A percentile compares a stretch with the other conserved stretches of the same genome.
Evolutionary conservation across 2,113 vertebrate genomes (phyloP).

Genomic region (Actinemys pallida): DNA sequence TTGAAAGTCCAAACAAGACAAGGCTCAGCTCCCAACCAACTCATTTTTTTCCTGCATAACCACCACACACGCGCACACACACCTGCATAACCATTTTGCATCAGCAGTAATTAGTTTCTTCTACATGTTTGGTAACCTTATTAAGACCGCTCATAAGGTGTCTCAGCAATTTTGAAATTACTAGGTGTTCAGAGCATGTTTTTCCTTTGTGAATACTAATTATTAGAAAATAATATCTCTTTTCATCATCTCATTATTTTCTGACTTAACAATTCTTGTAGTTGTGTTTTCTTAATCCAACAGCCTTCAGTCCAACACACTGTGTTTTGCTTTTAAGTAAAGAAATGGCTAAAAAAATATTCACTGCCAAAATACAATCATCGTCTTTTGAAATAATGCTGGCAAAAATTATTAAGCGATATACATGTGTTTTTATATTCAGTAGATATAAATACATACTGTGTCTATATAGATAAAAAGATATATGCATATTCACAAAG

Average conservation of each 20-base stretch:
- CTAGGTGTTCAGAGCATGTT: slow-evolving; percentile 34
- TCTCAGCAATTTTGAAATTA: slow-evolving; percentile 70
- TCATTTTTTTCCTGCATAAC: not conserved
- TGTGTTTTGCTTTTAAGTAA: slow-evolving; percentile 30
- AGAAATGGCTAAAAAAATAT: slow-evolving; percentile 7
- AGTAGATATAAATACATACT: accelerated
- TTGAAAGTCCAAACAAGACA: not conserved
- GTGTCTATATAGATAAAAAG: not conserved
- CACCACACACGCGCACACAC: not conserved
- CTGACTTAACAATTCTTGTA: slow-evolving; percentile 13
- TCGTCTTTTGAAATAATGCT: not conserved
- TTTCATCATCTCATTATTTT: not conserved
- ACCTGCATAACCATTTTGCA: not conserved
- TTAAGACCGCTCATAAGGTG: slow-evolving; percentile 57
- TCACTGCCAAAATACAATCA: slow-evolving; percentile 6
- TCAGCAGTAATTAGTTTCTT: slow-evolving; percentile 54
- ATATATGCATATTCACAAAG: accelerated
- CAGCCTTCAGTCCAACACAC: slow-evolving; percentile 29
- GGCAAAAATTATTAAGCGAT: not conserved
- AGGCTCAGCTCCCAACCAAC: slow-evolving; percentile 1
- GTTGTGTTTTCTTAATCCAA: slow-evolving; percentile 24
- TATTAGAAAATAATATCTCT: slow-evolving; percentile 55
- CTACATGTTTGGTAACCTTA: slow-evolving; percentile 57
- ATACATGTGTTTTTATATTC: accelerated
- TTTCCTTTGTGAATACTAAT: slow-evolving; percentile 60